Conservation (phyloP, 2,797 vertebrate genomes). For the Tympanoctomys barrerae region DNA sequence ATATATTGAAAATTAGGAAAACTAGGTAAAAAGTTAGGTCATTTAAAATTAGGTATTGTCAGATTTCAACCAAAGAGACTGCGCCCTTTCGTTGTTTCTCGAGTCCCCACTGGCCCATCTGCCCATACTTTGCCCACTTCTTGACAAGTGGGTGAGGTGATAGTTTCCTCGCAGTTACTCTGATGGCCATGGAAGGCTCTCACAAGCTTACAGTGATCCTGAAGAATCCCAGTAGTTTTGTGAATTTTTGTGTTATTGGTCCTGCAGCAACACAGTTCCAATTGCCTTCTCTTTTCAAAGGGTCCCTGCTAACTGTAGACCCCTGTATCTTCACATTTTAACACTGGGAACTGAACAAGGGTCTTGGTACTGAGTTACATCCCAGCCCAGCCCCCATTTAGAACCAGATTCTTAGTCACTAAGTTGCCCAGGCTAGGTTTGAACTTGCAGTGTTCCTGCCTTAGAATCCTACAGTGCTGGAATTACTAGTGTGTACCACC, state of each 20-base stretch:
- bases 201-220: not conserved
- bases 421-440: not conserved
- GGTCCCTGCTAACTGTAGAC: not conserved
- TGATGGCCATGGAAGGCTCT: not conserved
- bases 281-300: not conserved
- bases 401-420: not conserved
- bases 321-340: not conserved
- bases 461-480: not conserved
- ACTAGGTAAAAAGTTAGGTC: not conserved
- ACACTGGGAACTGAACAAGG: not conserved
- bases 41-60: conserved; percentile 2
- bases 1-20: conserved; percentile 33
- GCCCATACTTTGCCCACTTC: not conserved
- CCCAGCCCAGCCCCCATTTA: not conserved
- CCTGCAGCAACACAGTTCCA: not conserved
- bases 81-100: not conserved
- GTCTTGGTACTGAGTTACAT: not conserved
- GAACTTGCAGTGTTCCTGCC: not conserved
- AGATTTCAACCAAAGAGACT: not conserved
- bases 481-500: not conserved
- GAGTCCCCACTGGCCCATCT: not conserved
- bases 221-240: not conserved
- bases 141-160: not conserved
- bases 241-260: not conserved
- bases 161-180: not conserved